Conservation (phyloP, 2,113 vertebrate genomes). For the Paraplagusia blochii region DNA sequence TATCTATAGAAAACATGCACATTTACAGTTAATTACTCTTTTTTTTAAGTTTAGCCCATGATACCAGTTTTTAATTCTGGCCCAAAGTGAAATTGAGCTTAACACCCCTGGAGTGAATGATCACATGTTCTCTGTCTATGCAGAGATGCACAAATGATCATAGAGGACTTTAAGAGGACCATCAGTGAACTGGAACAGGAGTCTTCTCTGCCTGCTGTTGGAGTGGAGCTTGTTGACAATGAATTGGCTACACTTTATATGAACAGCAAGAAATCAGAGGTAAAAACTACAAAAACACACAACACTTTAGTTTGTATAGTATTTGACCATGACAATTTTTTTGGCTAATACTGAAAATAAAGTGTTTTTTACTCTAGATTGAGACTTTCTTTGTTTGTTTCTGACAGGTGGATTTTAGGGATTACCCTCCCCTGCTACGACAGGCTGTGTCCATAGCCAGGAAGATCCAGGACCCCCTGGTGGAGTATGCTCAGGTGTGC, state of each 20-base stretch:
- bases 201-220: constrained; percentile 89
- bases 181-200: constrained; percentile 94
- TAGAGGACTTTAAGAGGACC: constrained; percentile 96
- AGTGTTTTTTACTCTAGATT: no score
- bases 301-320: neutral
- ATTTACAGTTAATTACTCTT: no score
- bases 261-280: constrained; percentile 99
- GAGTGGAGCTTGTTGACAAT: constrained; percentile 94
- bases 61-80: no score
- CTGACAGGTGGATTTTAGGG: constrained; percentile 68
- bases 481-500: constrained; percentile 97
- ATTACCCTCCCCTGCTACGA: constrained; percentile 92
- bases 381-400: constrained; percentile 5
- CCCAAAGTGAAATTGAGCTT: no score
- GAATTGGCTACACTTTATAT: constrained; percentile 94
- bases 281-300: constrained; percentile 49
- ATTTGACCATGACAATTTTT: neutral
- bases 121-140: neutral
- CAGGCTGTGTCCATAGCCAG: constrained; percentile 95
- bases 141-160: constrained; percentile 96
- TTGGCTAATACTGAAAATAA: no score
- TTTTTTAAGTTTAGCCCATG: no score
- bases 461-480: constrained; percentile 93
- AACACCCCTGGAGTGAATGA: no score
- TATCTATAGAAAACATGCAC: no score